Evolutionary conservation across 1,140 invertebrate species (phyloP).

Genomic region (Lasaia peninsularis): DNA sequence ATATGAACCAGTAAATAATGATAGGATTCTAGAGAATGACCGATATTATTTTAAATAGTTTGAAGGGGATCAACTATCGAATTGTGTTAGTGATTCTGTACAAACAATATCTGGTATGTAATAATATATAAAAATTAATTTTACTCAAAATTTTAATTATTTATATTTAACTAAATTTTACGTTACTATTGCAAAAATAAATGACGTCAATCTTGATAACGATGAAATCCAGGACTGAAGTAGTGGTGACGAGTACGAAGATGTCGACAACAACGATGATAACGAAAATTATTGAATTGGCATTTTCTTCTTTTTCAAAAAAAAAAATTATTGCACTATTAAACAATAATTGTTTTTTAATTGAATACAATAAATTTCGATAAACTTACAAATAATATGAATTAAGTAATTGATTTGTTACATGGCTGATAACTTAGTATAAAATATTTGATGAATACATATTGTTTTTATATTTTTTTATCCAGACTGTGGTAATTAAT

Average conservation of each 20-base stretch:
- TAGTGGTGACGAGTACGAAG: background rate
- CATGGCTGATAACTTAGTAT: no score
- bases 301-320: background rate
- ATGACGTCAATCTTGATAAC: background rate
- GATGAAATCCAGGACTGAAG: background rate
- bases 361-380: no score
- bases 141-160: background rate
- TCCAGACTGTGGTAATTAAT: no score
- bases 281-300: background rate
- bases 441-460: no score
- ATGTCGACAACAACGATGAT: background rate
- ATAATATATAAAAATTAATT: no score
- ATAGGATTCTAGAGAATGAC: constrained; percentile 25
- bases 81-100: no score
- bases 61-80: background rate
- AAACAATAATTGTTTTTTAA: no score
- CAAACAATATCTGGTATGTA: no score
- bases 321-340: background rate
- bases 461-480: no score
- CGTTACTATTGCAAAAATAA: background rate
- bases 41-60: constrained; percentile 25
- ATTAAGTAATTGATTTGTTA: no score
- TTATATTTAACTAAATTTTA: background rate
- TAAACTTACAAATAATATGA: no score
- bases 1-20: constrained; percentile 25